Evolutionary conservation across 2,113 vertebrate species (phyloP), one percentile per base, ranked within the genome.

Genomic region (Vicugna pacos): DNA sequence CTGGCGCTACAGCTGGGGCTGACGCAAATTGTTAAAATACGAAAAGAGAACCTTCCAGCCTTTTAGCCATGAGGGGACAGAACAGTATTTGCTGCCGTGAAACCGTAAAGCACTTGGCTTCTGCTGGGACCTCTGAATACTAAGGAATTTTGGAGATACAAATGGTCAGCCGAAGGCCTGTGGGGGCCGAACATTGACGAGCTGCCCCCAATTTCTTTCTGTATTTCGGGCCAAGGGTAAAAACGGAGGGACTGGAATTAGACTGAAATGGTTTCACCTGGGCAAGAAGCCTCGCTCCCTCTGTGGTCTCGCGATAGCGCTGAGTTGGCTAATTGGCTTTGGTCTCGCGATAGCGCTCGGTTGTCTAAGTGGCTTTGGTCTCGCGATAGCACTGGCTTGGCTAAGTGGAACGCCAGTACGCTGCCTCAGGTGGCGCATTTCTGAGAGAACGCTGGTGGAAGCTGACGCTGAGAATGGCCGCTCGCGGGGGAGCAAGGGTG

Each of bases 381-480:
- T 42, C 38, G 38, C 38, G 38, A 42, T 42, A 42, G 17, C 42
- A 15, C 42, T 75, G 72, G 72, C 16, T 30, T 75, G 72, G 17
- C 20, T 77, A 13, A 32, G 67, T 30, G 50, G 50, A 72, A 87
- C 22, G 52, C 28, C 52, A 52, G 8, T 19, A 69, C 14, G 26
- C 8, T 56, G 75, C 30, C 19, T 87, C 11, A 60, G 56, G 32
- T 60, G 28, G 26, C 6, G 16, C 6, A 2, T 88, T 64, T 77
- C 58, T 48, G 76, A 95, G 38, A 84, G 89, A 70, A 7, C 30
- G 10, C 0, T 24, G 22, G 11, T 58, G 20, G 50, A 54, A 89
- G 60, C 0, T 58, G 20, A 42, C 0, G 0, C 13, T 8, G 69
- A 42, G 2, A 4, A 46, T 4, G 3, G 10, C n/a, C 5, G 0